phyloP scores from a whole-genome alignment of 2,113 vertebrate species.

The Odontophorus gujanensis region DNA sequence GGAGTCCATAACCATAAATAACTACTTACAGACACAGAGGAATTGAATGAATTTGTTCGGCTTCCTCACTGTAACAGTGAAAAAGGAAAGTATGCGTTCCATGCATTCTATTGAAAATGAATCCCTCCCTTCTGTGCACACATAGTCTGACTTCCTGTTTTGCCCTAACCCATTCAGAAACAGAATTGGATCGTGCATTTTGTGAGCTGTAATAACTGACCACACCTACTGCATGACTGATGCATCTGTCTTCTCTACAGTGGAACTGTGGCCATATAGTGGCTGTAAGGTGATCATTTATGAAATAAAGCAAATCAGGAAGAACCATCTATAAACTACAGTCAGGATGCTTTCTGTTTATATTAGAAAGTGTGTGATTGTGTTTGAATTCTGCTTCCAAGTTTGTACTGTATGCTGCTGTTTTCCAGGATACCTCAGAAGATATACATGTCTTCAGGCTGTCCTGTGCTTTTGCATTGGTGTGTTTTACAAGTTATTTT shows the following conservation, averaged over 20 bases:
- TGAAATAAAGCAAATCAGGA: neutral
- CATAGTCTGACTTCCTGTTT: constrained; percentile 4
- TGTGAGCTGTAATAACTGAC: neutral
- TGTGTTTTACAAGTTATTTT: neutral
- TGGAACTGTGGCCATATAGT: neutral
- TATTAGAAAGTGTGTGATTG: neutral
- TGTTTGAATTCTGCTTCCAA: neutral
- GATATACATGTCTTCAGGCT: neutral
- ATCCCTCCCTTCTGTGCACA: neutral
- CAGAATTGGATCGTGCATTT: neutral
- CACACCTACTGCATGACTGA: neutral
- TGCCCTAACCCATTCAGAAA: neutral
- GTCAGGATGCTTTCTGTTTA: neutral
- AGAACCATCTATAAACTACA: neutral
- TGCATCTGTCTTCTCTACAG: neutral
- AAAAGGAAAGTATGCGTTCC: neutral
- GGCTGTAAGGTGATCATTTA: neutral
- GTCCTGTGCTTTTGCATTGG: neutral
- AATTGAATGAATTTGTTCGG: neutral
- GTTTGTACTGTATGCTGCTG: neutral
- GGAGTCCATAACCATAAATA: neutral
- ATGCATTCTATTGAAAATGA: neutral
- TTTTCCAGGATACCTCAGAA: neutral
- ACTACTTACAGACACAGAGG: neutral
- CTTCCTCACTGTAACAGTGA: neutral